Evolutionary conservation across 2,113 vertebrate genomes (phyloP), one percentile per base, ranked within the genome.

Genomic region (Neopipo cinnamomea): DNA sequence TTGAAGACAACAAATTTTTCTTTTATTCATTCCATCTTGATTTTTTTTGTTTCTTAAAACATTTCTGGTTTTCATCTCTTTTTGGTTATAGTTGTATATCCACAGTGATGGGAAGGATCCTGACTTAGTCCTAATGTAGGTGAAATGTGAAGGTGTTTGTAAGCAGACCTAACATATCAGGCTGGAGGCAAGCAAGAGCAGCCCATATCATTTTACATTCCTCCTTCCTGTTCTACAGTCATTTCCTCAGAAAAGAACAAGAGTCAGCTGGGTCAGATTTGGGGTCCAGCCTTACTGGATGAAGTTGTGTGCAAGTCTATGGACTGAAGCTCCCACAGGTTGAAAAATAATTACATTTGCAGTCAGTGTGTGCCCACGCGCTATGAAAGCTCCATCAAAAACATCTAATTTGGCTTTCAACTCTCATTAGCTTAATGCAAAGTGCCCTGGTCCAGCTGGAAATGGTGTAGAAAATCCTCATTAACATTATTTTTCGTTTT

Each of bases 351-450:
- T 88, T 82, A 42, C 5, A 0, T 74, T 61, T 87, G 53, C 42
- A n/a, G 8, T 52, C 47, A 74, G 37, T 49, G 30, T n/a, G 28
- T 17, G 3, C 79, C 52, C 66, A 53, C 83, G 66, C 1, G 1
- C 81, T 58, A 58, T 33, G 65, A 67, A 86, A 78, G 7, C n/a
- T 88, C 66, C 61, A 81, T 53, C 78, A 78, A 58, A 79, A 62
- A 35, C 0, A 0, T 56, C 55, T 91, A 15, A 91, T 85, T 93
- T 63, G 81, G 56, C 62, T 85, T 91, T 85, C 10, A 44, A 14
- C 37, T 75, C 70, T 91, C 88, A 82, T 93, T 91, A 88, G 25
- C 52, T 93, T 93, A 88, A 88, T 72, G 82, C 47, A 67, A 39
- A 78, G 62, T 50, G 39, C 44, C 33, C 53, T 37, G 49, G 75